Base-by-base conservation (phyloP, 2,797 vertebrate species). In the Squalus acanthias region DNA sequence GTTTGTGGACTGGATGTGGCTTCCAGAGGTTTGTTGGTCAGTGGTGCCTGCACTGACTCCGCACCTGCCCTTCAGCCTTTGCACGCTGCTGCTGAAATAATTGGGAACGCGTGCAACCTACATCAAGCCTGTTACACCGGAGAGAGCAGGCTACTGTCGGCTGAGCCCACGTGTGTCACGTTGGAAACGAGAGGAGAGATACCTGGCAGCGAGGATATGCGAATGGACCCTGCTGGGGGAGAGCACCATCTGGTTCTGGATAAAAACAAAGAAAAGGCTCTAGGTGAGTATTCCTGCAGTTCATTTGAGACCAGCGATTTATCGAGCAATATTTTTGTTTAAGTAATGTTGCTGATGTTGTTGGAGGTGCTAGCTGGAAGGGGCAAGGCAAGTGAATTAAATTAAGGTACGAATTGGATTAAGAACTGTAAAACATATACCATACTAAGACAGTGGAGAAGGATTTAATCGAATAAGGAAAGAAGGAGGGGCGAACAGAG, bases 191-290 rank as follows among this genome's bases (percentile, higher is more conserved):
- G 98, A 94, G 99, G 99, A 88, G 98, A 99, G 96, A 99, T 98
- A 82, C 99, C 99, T 0, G 99, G 99, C 24, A 98, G 98, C 96
- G 99, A 99, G 97, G 98, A 98, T 97, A 97, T 98, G 96, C 98
- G 98, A 96, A 98, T 98, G 0, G 98, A 99, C 94, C 98, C 99
- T 5, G 98, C 98, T 2, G 98, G 99, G 96, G 98, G 98, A 0
- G 99, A 99, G 57, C 98, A 99, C 22, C 98, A 99, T 96, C 98
- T 98, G 3, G 98, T 98, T 96, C 97, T 97, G 97, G 98, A 98
- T 89, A 98, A 98, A 96, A 97, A 96, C 96, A 98, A 98, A 97
- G 98, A 98, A 87, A 98, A 98, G 95, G 98, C 98, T 46, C 97
- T 98, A 97, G 98, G 98, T 98, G 50, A 20, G 94, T 95, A 57